phyloP scores from a whole-genome alignment of 1,140 invertebrate species.

The Calliopsis andreniformis region DNA sequence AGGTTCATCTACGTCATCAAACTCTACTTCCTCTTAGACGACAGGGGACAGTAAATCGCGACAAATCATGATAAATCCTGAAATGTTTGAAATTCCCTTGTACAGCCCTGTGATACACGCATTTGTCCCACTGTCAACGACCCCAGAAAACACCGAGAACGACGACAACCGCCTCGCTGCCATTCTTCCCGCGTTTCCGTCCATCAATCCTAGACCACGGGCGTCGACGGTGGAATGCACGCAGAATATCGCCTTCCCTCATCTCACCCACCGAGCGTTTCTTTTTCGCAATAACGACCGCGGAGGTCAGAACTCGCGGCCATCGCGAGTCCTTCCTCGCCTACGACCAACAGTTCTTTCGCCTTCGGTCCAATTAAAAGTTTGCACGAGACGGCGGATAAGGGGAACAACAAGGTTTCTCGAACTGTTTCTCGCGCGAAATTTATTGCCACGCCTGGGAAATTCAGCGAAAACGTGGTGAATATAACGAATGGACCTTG shows the following conservation, averaged over 20 bases:
- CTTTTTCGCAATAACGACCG: slow-evolving; percentile 35
- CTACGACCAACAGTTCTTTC: background rate
- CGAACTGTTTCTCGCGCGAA: slow-evolving; percentile 34
- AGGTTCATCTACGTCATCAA: too few species aligned
- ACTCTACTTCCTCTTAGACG: background rate
- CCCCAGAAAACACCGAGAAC: slow-evolving; percentile 37
- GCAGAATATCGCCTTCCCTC: slow-evolving; percentile 45
- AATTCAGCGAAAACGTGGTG: too few species aligned
- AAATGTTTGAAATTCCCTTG: slow-evolving; percentile 10
- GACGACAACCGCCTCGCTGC: slow-evolving; percentile 43
- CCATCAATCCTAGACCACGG: slow-evolving; percentile 52
- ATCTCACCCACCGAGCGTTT: slow-evolving; percentile 37
- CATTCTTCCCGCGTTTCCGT: slow-evolving; percentile 59
- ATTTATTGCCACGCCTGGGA: slow-evolving; percentile 32
- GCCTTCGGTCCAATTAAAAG: slow-evolving; percentile 44
- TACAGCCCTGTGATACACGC: slow-evolving; percentile 32
- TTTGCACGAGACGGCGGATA: slow-evolving; percentile 40
- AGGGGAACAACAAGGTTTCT: slow-evolving; percentile 38
- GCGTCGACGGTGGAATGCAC: slow-evolving; percentile 38
- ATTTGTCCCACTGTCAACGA: slow-evolving; percentile 53
- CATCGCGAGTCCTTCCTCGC: slow-evolving; percentile 1
- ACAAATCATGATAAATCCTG: too few species aligned
- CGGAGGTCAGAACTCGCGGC: background rate
- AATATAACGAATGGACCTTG: too few species aligned
- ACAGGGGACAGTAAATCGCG: background rate